Conservation (phyloP, 2,797 vertebrate species). For the Eremophila alpestris region DNA sequence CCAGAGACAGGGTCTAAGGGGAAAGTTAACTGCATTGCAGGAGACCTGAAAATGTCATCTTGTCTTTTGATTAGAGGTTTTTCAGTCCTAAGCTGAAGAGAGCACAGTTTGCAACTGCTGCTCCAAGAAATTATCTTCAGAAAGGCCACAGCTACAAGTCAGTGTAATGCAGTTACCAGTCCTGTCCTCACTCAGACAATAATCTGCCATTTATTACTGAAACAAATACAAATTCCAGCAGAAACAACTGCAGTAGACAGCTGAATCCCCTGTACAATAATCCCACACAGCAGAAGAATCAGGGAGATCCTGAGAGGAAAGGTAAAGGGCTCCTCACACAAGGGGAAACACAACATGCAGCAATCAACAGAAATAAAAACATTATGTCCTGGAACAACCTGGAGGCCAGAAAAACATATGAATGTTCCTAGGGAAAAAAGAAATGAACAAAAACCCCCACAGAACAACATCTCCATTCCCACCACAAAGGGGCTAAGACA, state of each 20-base stretch:
- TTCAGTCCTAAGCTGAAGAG: slow-evolving; percentile 8
- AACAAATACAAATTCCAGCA: neutral
- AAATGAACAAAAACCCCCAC: neutral
- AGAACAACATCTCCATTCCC: neutral
- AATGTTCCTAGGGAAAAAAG: neutral
- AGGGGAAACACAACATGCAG: neutral
- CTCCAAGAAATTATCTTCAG: slow-evolving; percentile 9
- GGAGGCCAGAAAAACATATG: neutral
- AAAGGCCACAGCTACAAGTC: neutral
- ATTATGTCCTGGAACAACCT: neutral
- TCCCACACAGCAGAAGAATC: neutral
- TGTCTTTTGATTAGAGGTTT: neutral
- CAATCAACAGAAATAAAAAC: neutral
- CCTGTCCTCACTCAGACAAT: neutral
- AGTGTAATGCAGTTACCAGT: neutral
- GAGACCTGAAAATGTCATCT: slow-evolving; percentile 42
- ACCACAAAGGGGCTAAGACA: neutral
- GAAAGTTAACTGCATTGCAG: neutral
- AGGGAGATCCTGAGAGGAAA: neutral
- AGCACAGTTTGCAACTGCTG: neutral
- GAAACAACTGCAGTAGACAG: neutral
- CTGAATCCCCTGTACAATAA: neutral
- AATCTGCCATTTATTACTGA: neutral
- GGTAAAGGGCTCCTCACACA: neutral
- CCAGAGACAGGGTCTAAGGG: neutral